Conservation (phyloP, 2,113 vertebrate genomes). For the Mirounga angustirostris region DNA sequence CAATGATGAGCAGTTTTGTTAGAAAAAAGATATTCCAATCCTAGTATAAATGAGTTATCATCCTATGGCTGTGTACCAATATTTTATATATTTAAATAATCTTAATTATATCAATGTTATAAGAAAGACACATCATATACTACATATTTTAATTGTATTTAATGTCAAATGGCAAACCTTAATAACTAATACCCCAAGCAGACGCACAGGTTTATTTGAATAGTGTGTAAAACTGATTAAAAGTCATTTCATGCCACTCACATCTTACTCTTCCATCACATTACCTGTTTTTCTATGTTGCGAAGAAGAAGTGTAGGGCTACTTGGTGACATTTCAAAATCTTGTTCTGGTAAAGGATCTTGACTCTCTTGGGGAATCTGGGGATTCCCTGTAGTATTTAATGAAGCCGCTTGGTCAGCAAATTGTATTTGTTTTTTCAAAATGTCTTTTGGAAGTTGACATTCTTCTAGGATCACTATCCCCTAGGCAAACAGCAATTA, state of each 20-base stretch:
- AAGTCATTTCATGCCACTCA: constrained; percentile 43
- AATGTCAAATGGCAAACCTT: constrained; percentile 65
- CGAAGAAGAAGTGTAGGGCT: constrained; percentile 95
- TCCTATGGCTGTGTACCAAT: not conserved
- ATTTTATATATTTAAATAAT: constrained; percentile 30
- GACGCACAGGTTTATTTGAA: constrained; percentile 31
- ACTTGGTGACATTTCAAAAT: constrained; percentile 94
- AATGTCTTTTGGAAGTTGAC: constrained; percentile 90
- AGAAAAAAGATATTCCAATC: constrained; percentile 17
- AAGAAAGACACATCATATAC: not conserved
- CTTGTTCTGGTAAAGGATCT: constrained; percentile 89
- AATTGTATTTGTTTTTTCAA: constrained; percentile 91
- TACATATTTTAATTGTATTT: constrained; percentile 54
- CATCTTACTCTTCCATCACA: constrained; percentile 78
- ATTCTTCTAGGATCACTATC: constrained; percentile 92
- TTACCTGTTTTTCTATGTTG: constrained; percentile 98
- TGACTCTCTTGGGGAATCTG: constrained; percentile 84
- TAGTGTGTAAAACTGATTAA: constrained; percentile 2
- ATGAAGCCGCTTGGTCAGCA: constrained; percentile 89
- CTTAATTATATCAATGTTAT: constrained; percentile 43
- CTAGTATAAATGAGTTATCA: not conserved
- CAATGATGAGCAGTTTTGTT: not conserved
- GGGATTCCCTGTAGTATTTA: constrained; percentile 86
- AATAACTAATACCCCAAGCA: not conserved
- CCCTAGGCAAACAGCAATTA: constrained; percentile 89